These are phyloP conservation scores for Rhaphigaster nebulosa DNA, from an alignment of 2,888 invertebrate species.

Conservation along the genomic window DNA sequence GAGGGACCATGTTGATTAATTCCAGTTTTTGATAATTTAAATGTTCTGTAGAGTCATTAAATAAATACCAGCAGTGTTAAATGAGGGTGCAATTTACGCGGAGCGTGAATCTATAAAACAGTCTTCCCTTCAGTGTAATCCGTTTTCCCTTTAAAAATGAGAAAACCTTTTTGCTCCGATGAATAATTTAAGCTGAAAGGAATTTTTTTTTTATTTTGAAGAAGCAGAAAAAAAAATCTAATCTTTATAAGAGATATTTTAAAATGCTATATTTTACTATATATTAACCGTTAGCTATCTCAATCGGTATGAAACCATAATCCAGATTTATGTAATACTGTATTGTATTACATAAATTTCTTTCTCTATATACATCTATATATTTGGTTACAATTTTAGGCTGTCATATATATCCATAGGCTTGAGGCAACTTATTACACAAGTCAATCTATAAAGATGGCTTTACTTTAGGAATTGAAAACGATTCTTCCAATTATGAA, in stretches of 20 bases:
- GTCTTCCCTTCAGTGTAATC: slow-evolving; percentile 14
- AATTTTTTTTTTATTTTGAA: not conserved
- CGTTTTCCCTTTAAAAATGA: slow-evolving; percentile 42
- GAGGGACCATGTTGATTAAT: not conserved
- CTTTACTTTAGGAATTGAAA: too few species aligned
- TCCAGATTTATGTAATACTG: not conserved
- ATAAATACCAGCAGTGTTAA: slow-evolving; percentile 3
- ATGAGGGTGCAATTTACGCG: slow-evolving; percentile 6
- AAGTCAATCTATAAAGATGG: too few species aligned
- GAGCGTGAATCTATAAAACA: not conserved
- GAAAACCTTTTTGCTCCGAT: slow-evolving; percentile 19
- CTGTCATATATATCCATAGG: too few species aligned
- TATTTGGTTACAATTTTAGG: too few species aligned
- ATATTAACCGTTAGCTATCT: not conserved
- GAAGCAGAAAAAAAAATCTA: slow-evolving; percentile 1
- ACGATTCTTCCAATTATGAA: too few species aligned
- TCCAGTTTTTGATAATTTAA: not conserved
- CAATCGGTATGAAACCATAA: not conserved
- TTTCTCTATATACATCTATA: not conserved
- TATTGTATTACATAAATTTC: not conserved
- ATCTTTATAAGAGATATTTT: slow-evolving; percentile 22
- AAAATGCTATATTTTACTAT: not conserved
- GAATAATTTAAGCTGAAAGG: slow-evolving; percentile 44
- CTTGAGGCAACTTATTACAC: too few species aligned
- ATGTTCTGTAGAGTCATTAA: not conserved